Percentiles rank a stretch among this genome's conserved stretches.
phyloP scores from a whole-genome alignment of 30 jellyfish, hydroid and myxozoan species.

The Cassiopea xamachana region DNA sequence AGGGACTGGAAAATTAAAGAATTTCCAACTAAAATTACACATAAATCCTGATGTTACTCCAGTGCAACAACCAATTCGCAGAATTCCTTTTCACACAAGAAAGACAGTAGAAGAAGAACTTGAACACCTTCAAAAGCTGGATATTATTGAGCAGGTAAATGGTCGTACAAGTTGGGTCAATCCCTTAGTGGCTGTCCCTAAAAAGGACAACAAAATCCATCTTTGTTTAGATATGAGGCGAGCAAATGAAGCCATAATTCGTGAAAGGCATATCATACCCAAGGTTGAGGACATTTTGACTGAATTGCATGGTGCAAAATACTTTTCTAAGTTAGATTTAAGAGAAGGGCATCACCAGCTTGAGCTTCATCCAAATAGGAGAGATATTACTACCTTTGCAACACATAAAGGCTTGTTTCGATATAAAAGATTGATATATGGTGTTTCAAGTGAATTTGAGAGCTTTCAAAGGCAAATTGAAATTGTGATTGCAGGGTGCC shows the following conservation, averaged over 20 bases:
- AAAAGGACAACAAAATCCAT: constrained; percentile 21
- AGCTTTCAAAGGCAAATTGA: constrained; percentile 42
- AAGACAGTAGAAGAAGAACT: constrained; percentile 20
- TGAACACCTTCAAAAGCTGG: background rate
- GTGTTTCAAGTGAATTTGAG: constrained; percentile 36
- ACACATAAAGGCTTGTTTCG: constrained; percentile 58
- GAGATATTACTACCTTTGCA: constrained; percentile 61
- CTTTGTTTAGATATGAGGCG: constrained; percentile 53
- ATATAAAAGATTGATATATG: constrained; percentile 28
- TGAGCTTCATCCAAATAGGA: constrained; percentile 29
- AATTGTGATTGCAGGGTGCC: constrained; percentile 13
- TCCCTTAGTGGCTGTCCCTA: constrained; percentile 36
- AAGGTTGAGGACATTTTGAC: constrained; percentile 37
- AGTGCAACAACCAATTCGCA: constrained; percentile 18
- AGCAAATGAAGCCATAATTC: constrained; percentile 44
- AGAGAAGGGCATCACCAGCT: background rate
- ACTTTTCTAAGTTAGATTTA: constrained; percentile 37
- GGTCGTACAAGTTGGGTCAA: constrained; percentile 2
- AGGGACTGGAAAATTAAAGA: constrained; percentile 23
- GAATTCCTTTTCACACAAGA: constrained; percentile 38
- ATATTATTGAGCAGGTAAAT: background rate
- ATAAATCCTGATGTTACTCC: constrained; percentile 26
- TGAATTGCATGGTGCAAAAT: constrained; percentile 43
- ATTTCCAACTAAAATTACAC: constrained; percentile 14
- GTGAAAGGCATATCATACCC: constrained; percentile 50